Evolutionary conservation across 64 coral and sea anemone species (phyloP).

Genomic region (Catalaphyllia jardinei): DNA sequence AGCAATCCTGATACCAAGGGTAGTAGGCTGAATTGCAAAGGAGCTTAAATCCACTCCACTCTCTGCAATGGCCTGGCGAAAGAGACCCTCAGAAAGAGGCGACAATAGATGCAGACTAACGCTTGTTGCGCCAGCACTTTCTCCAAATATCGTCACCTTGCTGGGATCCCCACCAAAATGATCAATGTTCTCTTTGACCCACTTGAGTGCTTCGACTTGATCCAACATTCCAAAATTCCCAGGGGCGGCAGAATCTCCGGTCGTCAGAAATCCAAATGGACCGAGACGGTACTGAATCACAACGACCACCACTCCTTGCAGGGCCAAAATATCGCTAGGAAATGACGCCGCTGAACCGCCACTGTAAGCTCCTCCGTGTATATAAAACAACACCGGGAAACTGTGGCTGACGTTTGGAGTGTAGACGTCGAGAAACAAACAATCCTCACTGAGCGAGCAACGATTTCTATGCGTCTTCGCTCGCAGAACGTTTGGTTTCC

Average conservation of each 20-base stretch:
- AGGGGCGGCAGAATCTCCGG: constrained; percentile 24
- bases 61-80: constrained; percentile 34
- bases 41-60: constrained; percentile 40
- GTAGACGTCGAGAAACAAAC: constrained; percentile 40
- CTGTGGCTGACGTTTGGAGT: background rate
- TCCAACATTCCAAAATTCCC: constrained; percentile 63
- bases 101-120: constrained; percentile 42
- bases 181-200: constrained; percentile 51
- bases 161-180: constrained; percentile 30
- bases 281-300: constrained; percentile 65
- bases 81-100: constrained; percentile 23
- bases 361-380: constrained; percentile 27
- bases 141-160: constrained; percentile 59
- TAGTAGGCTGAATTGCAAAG: constrained; percentile 7
- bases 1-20: background rate
- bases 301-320: constrained; percentile 54
- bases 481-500: constrained; percentile 21
- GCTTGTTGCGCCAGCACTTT: constrained; percentile 33
- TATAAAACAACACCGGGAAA: constrained; percentile 49
- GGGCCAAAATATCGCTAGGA: constrained; percentile 25
- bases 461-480: constrained; percentile 31
- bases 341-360: background rate
- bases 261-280: constrained; percentile 45
- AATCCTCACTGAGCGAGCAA: constrained; percentile 45
- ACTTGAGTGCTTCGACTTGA: constrained; percentile 61